Base-by-base conservation (phyloP, 2,888 invertebrate genomes). In the Aelia acuminata region DNA sequence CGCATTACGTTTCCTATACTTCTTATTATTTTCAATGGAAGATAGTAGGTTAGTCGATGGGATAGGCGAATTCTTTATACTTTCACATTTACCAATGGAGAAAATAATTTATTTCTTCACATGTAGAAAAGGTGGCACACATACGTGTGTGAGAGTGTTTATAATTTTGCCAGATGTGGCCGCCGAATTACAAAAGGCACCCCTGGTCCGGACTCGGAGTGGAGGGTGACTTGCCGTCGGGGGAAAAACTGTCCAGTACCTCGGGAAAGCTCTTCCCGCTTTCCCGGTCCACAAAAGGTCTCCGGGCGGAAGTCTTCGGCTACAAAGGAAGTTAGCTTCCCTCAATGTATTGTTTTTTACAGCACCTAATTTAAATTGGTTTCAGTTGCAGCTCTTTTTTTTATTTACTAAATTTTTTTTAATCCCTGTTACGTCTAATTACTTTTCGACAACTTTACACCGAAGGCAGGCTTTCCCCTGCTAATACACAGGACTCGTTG, bases 201-300 rank as follows among this genome's bases (percentile, higher is more conserved):
- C 35, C 18, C 31, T 35, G 31, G 0, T 18, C 63, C 63, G 2
- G 18, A 31, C 35, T 11, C 18, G 2, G 18, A 4, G 0, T 31
- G 4, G 63, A 70, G 63, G 63, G 63, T 70, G 63, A 70, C 63
- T 70, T 70, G 63, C 63, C 35, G 63, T 31, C 20, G 35, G 18
- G 26, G 35, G 63, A 70, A 70, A 70, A 70, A 70, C 63, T 70
- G 63, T 20, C 20, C 31, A 35, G 26, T 57, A 26, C 7, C 63
- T 70, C 63, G 63, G 63, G 63, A 70, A 70, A 70, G 63, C 63
- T 70, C 63, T 70, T 70, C 63, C 63, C 63, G 63, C 63, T 70
- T 70, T 70, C 63, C 63, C 63, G 8, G 63, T 70, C 31, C 63
- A 70, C 31, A 70, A 70, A 70, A 70, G 63, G 63, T 7, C 63